Evolutionary conservation across 1,140 invertebrate species (phyloP), one percentile per base, ranked within the genome.

Genomic region (Heliothis subflexa): DNA sequence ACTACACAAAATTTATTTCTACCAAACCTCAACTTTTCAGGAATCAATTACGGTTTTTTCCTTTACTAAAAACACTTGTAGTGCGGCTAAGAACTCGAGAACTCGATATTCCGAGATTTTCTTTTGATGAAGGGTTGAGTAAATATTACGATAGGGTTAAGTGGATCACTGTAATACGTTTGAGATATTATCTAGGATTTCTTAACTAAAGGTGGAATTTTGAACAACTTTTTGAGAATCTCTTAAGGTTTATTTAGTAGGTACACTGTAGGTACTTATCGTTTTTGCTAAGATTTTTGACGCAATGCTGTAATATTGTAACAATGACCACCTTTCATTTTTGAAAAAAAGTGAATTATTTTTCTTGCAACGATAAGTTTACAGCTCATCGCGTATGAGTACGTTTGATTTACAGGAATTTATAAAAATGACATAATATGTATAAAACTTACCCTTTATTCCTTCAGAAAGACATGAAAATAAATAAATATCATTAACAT

Each of bases 381-480:
- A n/a, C n/a, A n/a, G n/a, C n/a, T n/a, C n/a, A n/a, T n/a, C n/a
- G n/a, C n/a, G n/a, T n/a, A n/a, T n/a, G n/a, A n/a, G n/a, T n/a
- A n/a, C n/a, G n/a, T n/a, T n/a, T n/a, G n/a, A n/a, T n/a, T n/a
- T n/a, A n/a, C n/a, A n/a, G n/a, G n/a, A n/a, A n/a, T n/a, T n/a
- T n/a, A n/a, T n/a, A n/a, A n/a, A n/a, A n/a, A n/a, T n/a, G n/a
- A 2, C 2, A 49, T 13, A 21, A 47, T 49, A 7, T 12, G 5
- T 25, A 2, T 10, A 47, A 10, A 12, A 81, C 80, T 78, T 71
- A 81, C 80, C 80, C 78, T 81, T 81, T 0, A 70, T 49, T 70
- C 77, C 76, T 77, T 81, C 62, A 14, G 80, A 18, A 28, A 78
- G 76, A 76, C 80, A 81, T 81, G 80, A 81, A 78, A 78, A 78